Conservation (phyloP, 2,888 invertebrate species). For the Athalia cordata region DNA sequence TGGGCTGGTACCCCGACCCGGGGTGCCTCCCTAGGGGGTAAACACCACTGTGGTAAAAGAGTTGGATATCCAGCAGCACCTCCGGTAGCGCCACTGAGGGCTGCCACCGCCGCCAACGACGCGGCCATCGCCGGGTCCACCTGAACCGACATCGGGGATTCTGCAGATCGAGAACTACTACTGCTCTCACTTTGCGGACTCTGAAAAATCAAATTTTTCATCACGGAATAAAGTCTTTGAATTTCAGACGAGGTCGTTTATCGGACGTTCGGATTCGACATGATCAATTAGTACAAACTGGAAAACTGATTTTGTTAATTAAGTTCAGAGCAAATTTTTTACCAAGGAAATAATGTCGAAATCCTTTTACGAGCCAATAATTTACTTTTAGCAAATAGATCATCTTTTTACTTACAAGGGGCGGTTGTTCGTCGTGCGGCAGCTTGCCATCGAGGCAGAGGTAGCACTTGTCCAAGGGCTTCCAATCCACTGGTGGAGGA, state of each 20-base stretch:
- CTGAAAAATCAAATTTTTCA: constrained; percentile 54
- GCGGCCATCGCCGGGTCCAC: constrained; percentile 78
- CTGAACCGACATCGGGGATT: constrained; percentile 73
- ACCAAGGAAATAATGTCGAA: no score
- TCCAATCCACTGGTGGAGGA: constrained; percentile 81
- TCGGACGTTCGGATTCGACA: no score
- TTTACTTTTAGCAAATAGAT: no score
- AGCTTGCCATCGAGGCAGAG: constrained; percentile 87
- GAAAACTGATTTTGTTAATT: no score
- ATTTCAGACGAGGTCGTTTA: background rate
- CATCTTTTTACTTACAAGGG: constrained; percentile 73
- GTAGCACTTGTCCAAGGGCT: constrained; percentile 89
- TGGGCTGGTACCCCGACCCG: constrained; percentile 68
- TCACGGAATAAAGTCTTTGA: background rate
- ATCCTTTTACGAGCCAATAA: no score
- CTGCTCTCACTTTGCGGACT: constrained; percentile 73
- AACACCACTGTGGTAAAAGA: constrained; percentile 71
- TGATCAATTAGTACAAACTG: no score
- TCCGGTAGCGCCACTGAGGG: constrained; percentile 76
- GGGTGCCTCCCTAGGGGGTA: constrained; percentile 73
- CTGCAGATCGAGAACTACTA: constrained; percentile 72
- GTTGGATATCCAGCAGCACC: constrained; percentile 63
- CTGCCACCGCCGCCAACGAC: constrained; percentile 80
- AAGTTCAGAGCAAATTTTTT: no score
- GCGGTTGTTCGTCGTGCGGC: constrained; percentile 76